Percentiles rank a stretch among this genome's conserved stretches.
Evolutionary conservation across 2,888 invertebrate species (phyloP).

Genomic region (Celastrina argiolus): DNA sequence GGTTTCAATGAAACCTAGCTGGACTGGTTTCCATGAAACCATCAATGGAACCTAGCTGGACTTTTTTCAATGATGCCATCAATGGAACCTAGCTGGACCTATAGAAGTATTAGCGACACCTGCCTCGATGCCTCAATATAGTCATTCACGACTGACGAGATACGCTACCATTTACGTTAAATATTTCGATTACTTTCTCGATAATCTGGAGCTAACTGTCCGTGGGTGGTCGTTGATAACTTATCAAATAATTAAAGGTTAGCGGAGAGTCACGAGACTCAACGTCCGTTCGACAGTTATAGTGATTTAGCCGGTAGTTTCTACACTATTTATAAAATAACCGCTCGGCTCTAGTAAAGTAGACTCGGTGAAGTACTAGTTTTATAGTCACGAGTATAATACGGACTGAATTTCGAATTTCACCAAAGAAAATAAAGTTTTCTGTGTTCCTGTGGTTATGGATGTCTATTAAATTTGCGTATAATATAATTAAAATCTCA

Average conservation of each 20-base stretch:
- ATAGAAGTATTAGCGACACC: constrained; percentile 6
- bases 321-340: not conserved
- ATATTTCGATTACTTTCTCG: not conserved
- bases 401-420: no score
- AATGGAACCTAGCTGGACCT: not conserved
- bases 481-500: no score
- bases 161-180: constrained; percentile 1
- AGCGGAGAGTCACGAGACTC: constrained; percentile 17
- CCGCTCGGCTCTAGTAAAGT: no score
- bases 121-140: not conserved
- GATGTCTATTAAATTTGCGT: no score
- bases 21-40: no score
- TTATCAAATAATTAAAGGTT: constrained; percentile 25
- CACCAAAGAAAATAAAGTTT: no score
- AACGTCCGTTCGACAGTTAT: constrained; percentile 15
- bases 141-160: not conserved
- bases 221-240: constrained; percentile 22
- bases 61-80: no score
- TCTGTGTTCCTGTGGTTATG: no score
- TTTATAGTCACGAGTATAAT: not conserved
- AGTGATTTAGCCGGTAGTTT: constrained; percentile 11
- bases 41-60: no score
- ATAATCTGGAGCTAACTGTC: not conserved
- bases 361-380: not conserved
- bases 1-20: no score